A percentile compares a stretch with the other conserved stretches of the same genome.
Evolutionary conservation across 2,797 vertebrate genomes (phyloP).

Genomic region (Gymnocypris eckloni): DNA sequence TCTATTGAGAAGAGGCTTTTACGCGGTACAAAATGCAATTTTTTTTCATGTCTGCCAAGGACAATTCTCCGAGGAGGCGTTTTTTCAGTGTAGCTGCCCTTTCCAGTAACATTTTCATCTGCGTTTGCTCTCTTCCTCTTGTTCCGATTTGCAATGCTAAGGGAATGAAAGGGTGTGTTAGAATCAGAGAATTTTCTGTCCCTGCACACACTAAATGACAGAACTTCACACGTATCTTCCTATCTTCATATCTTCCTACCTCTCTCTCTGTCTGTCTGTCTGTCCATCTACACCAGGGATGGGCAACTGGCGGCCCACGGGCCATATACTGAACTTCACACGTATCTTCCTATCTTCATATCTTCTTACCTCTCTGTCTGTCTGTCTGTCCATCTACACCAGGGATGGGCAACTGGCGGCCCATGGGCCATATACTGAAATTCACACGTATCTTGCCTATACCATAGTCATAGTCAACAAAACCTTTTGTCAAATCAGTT

Average conservation of each 20-base stretch:
- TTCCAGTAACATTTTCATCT: constrained; percentile 58
- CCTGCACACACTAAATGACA: neutral
- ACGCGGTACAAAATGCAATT: constrained; percentile 51
- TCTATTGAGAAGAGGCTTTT: constrained; percentile 63
- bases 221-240: neutral
- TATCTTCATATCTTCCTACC: neutral
- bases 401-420: no score
- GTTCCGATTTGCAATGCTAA: constrained; percentile 26
- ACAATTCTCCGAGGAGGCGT: constrained; percentile 49
- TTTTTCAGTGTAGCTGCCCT: constrained; percentile 53
- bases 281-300: no score
- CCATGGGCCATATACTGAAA: no score
- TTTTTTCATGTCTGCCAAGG: constrained; percentile 49
- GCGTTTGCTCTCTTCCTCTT: constrained; percentile 47
- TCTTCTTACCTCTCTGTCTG: no score
- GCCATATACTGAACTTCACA: no score
- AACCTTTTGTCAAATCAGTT: no score
- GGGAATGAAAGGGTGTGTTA: constrained; percentile 18
- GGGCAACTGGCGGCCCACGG: no score
- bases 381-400: no score
- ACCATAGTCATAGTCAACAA: no score
- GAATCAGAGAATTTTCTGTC: constrained; percentile 29
- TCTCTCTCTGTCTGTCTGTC: no score
- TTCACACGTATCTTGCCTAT: no score
- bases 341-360: no score